phyloP scores from a whole-genome alignment of 2,888 invertebrate genomes.

The Eupelmus urozonus region DNA sequence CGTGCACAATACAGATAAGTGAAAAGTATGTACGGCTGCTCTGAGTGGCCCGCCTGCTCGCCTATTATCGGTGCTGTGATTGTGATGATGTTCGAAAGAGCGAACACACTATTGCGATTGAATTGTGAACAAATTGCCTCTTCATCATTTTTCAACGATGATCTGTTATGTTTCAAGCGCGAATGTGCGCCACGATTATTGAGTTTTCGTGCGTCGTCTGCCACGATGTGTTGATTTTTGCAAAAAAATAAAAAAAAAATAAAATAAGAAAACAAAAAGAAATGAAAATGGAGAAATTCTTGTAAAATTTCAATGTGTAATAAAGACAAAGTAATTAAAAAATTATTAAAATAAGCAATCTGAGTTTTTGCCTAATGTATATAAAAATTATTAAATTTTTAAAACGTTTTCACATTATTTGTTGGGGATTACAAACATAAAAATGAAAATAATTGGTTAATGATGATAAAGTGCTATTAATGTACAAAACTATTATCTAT shows the following conservation, averaged over 20 bases:
- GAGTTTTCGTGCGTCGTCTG: constrained; percentile 36
- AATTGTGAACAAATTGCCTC: constrained; percentile 48
- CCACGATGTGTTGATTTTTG: constrained; percentile 58
- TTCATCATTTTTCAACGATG: constrained; percentile 52
- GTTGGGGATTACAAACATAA: no score
- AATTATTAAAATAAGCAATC: constrained; percentile 12
- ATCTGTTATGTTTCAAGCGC: constrained; percentile 52
- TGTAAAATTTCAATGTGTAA: constrained; percentile 56
- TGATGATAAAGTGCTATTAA: no score
- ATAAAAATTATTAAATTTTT: no score
- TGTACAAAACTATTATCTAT: no score
- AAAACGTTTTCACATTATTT: no score
- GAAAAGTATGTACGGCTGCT: constrained; percentile 11
- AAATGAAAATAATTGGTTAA: no score
- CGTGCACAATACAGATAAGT: neutral
- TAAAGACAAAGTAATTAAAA: constrained; percentile 44
- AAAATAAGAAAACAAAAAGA: constrained; percentile 18
- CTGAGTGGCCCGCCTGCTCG: constrained; percentile 13
- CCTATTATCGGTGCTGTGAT: constrained; percentile 59
- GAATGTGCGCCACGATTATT: constrained; percentile 34
- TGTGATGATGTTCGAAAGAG: constrained; percentile 47
- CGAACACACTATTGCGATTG: constrained; percentile 42
- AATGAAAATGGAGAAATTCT: constrained; percentile 31
- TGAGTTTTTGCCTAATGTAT: no score
- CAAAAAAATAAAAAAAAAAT: constrained; percentile 42